Conservation (phyloP, 2,113 vertebrate genomes). For the Rhea americana region DNA sequence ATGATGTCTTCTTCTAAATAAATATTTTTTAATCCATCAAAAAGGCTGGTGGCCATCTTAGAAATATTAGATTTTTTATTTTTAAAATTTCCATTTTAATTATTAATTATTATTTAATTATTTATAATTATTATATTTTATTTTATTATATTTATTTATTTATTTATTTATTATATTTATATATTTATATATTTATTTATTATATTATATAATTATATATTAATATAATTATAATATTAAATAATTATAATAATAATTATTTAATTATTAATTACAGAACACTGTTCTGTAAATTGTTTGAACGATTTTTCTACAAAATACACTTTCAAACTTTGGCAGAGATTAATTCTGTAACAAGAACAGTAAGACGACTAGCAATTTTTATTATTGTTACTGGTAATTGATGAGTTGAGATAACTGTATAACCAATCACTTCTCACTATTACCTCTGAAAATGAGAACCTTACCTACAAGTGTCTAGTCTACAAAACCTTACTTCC, state of each 20-base stretch:
- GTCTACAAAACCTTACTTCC: not conserved
- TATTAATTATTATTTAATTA: too few species aligned
- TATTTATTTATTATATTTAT: too few species aligned
- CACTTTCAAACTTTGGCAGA: not conserved
- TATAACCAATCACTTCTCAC: not conserved
- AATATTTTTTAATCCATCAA: not conserved
- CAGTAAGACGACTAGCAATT: not conserved
- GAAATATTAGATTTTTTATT: too few species aligned
- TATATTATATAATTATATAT: too few species aligned
- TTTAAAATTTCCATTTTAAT: too few species aligned
- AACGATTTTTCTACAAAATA: not conserved
- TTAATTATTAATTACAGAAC: too few species aligned
- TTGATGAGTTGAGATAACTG: not conserved
- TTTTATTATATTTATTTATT: too few species aligned
- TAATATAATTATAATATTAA: too few species aligned
- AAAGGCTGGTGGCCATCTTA: not conserved
- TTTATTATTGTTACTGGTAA: not conserved
- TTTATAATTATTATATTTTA: too few species aligned
- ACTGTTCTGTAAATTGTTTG: too few species aligned
- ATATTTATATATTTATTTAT: too few species aligned
- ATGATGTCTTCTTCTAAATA: not conserved
- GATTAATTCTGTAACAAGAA: not conserved
- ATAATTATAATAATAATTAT: too few species aligned
- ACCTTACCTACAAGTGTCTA: not conserved
- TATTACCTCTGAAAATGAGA: not conserved